A percentile compares a stretch with the other conserved stretches of the same genome.
Evolutionary conservation across 2,888 invertebrate species (phyloP).

Genomic region (Drosophila anomelani): DNA sequence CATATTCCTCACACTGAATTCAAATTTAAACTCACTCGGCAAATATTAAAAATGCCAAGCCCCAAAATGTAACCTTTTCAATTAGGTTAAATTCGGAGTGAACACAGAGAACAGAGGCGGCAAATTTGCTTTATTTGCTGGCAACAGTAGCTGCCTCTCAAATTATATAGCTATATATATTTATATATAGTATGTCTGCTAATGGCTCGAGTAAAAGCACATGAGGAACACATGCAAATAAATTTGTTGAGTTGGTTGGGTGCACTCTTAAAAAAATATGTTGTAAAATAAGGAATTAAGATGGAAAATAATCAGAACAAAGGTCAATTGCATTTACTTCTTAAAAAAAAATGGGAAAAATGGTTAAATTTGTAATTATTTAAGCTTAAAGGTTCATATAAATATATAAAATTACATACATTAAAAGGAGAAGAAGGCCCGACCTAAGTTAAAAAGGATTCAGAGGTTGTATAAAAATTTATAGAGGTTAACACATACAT

Average conservation of each 20-base stretch:
- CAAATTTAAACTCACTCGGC: not conserved
- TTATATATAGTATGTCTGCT: constrained; percentile 1
- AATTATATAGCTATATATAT: constrained; percentile 2
- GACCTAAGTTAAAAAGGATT: too few species aligned
- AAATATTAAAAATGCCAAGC: constrained; percentile 16
- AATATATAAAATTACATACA: too few species aligned
- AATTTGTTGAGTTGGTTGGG: constrained; percentile 9
- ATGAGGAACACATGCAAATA: constrained; percentile 21
- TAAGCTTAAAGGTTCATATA: too few species aligned
- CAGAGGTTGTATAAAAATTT: too few species aligned
- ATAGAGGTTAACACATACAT: too few species aligned
- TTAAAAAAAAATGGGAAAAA: not conserved
- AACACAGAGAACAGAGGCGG: constrained; percentile 4
- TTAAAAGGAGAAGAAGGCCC: too few species aligned
- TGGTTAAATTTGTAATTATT: not conserved
- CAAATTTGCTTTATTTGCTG: constrained; percentile 6
- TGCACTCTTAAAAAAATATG: not conserved
- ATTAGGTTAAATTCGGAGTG: constrained; percentile 2
- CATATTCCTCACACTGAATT: not conserved
- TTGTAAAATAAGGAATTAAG: not conserved
- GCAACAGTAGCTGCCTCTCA: constrained; percentile 3
- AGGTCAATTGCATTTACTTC: too few species aligned
- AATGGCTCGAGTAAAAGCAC: constrained; percentile 17
- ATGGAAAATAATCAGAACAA: too few species aligned
- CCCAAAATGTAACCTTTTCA: not conserved